Conservation (phyloP, 2,113 vertebrate genomes). For the Oryzias celebensis region DNA sequence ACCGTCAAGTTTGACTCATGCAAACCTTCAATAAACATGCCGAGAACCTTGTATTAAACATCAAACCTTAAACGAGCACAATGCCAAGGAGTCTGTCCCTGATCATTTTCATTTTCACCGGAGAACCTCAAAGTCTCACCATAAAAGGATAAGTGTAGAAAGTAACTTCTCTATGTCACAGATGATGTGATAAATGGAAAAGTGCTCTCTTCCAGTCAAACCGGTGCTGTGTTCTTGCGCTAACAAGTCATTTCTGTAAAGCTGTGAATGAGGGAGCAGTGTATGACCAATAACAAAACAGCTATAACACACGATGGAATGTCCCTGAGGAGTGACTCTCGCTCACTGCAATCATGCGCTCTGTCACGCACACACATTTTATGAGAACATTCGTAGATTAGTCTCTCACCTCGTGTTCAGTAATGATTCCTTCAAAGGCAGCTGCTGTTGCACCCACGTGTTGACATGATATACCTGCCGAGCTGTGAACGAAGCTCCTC, state of each 20-base stretch:
- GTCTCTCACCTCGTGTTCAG: neutral
- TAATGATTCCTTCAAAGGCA: neutral
- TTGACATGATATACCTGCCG: neutral
- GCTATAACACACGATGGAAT: neutral
- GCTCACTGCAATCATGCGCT: neutral
- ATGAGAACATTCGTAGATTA: neutral
- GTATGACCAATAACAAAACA: neutral
- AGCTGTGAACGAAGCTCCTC: neutral
- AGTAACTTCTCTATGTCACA: neutral
- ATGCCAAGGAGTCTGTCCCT: too few relatives aligned
- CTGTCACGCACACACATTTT: neutral
- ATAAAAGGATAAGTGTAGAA: too few relatives aligned
- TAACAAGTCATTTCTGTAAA: neutral
- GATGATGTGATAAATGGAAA: neutral
- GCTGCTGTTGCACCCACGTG: neutral
- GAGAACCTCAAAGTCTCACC: too few relatives aligned
- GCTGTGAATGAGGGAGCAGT: neutral
- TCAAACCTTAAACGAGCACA: too few relatives aligned
- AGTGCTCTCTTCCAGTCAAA: neutral
- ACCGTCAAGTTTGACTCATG: too few relatives aligned
- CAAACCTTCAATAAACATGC: too few relatives aligned
- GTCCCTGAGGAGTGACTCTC: neutral
- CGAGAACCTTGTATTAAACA: too few relatives aligned
- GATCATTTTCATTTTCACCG: too few relatives aligned
- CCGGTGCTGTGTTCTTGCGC: accelerated